Conservation (phyloP, 2,888 invertebrate genomes). For the Xestia rhomboidea region DNA sequence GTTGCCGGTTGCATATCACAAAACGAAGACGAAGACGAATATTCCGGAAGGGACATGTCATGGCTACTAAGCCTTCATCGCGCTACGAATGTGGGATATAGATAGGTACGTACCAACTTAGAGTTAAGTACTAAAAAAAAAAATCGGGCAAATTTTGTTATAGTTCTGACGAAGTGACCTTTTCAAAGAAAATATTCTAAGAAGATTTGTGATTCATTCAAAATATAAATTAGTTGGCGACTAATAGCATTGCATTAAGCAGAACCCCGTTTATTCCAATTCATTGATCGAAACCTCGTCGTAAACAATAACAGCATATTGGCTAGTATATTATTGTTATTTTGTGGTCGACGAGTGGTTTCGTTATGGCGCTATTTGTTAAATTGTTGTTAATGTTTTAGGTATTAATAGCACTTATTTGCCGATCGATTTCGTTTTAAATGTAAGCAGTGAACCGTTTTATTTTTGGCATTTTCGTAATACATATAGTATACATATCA, state of each 20-base stretch:
- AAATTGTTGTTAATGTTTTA: slow-evolving; percentile 16
- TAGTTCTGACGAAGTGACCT: slow-evolving; percentile 55
- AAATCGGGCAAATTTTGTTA: not conserved
- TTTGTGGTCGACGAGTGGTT: slow-evolving; percentile 52
- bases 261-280: slow-evolving; percentile 54
- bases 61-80: slow-evolving; percentile 12
- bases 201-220: slow-evolving; percentile 53
- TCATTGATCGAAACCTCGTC: slow-evolving; percentile 39
- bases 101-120: slow-evolving; percentile 41
- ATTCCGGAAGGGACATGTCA: slow-evolving; percentile 28
- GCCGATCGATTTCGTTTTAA: slow-evolving; percentile 3
- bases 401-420: slow-evolving; percentile 35
- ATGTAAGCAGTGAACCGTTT: not conserved
- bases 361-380: slow-evolving; percentile 14
- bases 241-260: slow-evolving; percentile 54
- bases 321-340: slow-evolving; percentile 36
- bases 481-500: not conserved
- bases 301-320: slow-evolving; percentile 55
- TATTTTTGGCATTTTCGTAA: slow-evolving; percentile 3
- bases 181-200: slow-evolving; percentile 43
- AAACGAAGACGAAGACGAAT: slow-evolving; percentile 32
- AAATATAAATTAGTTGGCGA: slow-evolving; percentile 28
- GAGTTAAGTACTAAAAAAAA: not conserved
- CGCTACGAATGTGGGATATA: slow-evolving; percentile 9
- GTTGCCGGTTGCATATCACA: slow-evolving; percentile 47